Percentiles rank a stretch among this genome's conserved stretches.
These are phyloP conservation scores for Diarsia mendica DNA, from an alignment of 2,888 invertebrate genomes.

Conservation along the genomic window DNA sequence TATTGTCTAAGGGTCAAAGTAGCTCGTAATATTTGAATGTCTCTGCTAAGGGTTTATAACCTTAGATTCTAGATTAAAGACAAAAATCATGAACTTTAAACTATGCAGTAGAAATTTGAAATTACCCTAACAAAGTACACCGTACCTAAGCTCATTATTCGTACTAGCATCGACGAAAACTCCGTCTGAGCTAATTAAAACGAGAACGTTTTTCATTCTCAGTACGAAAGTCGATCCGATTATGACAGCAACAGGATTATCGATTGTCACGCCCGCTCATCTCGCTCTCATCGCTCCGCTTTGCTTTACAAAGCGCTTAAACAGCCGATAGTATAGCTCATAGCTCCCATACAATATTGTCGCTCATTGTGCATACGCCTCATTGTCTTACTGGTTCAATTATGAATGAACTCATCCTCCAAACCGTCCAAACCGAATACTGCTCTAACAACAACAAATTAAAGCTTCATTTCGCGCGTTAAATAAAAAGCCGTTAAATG, in stretches of 20 bases:
- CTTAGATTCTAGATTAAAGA: too few relatives aligned
- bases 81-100: neutral
- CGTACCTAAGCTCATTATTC: neutral
- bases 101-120: neutral
- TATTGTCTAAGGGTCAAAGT: neutral
- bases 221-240: constrained; percentile 37
- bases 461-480: constrained; percentile 34
- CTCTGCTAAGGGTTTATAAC: too few relatives aligned
- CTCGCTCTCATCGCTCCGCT: constrained; percentile 45
- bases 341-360: constrained; percentile 78
- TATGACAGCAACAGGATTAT: constrained; percentile 48
- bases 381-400: constrained; percentile 74
- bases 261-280: constrained; percentile 37
- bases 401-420: constrained; percentile 64
- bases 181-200: constrained; percentile 36
- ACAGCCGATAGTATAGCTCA: constrained; percentile 66
- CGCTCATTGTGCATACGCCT: constrained; percentile 74
- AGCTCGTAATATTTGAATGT: too few relatives aligned
- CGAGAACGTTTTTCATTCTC: constrained; percentile 4
- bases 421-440: constrained; percentile 37
- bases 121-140: neutral
- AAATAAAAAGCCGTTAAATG: constrained; percentile 72
- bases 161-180: neutral
- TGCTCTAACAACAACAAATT: constrained; percentile 6
- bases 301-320: constrained; percentile 62